Percentiles rank a stretch among this genome's conserved stretches.
These are phyloP conservation scores for Sisyra terminalis DNA, from an alignment of 2,888 invertebrate species.

Conservation along the genomic window DNA sequence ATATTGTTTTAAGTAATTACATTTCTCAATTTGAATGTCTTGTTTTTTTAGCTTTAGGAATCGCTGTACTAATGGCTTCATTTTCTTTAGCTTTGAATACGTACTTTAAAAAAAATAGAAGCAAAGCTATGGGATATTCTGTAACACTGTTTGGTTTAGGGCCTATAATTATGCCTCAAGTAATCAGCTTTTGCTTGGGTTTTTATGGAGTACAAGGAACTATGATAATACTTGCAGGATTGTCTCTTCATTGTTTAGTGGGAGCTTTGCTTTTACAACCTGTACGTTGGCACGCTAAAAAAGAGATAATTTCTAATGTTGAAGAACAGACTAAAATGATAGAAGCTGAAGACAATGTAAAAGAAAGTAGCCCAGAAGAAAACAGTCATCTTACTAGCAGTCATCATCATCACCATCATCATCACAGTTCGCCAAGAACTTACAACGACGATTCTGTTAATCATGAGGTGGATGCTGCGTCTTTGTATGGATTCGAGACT, in stretches of 20 bases:
- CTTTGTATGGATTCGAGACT: slow-evolving; percentile 23
- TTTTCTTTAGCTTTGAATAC: slow-evolving; percentile 46
- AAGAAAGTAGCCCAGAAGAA: slow-evolving; percentile 19
- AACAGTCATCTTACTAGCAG: neutral
- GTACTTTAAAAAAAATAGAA: slow-evolving; percentile 43
- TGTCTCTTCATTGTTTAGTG: slow-evolving; percentile 41
- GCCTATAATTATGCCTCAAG: slow-evolving; percentile 44
- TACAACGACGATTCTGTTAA: slow-evolving; percentile 14
- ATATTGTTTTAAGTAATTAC: slow-evolving; percentile 19
- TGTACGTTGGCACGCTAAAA: slow-evolving; percentile 44
- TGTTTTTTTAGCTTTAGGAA: slow-evolving; percentile 36
- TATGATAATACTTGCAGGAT: slow-evolving; percentile 40
- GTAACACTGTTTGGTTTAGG: slow-evolving; percentile 50
- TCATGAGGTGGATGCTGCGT: slow-evolving; percentile 19
- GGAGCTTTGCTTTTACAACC: slow-evolving; percentile 46
- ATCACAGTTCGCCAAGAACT: neutral
- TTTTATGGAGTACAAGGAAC: slow-evolving; percentile 41
- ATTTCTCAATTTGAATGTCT: neutral
- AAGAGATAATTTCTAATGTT: slow-evolving; percentile 1
- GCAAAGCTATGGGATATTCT: slow-evolving; percentile 41
- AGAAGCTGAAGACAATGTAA: slow-evolving; percentile 17
- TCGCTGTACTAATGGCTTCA: slow-evolving; percentile 39
- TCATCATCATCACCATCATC: too few relatives aligned
- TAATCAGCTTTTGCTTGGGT: slow-evolving; percentile 37
- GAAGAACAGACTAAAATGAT: slow-evolving; percentile 17